Percentiles rank a stretch among this genome's conserved stretches.
Conservation (phyloP, 2,888 invertebrate species). For the Polydesmus complanatus region DNA sequence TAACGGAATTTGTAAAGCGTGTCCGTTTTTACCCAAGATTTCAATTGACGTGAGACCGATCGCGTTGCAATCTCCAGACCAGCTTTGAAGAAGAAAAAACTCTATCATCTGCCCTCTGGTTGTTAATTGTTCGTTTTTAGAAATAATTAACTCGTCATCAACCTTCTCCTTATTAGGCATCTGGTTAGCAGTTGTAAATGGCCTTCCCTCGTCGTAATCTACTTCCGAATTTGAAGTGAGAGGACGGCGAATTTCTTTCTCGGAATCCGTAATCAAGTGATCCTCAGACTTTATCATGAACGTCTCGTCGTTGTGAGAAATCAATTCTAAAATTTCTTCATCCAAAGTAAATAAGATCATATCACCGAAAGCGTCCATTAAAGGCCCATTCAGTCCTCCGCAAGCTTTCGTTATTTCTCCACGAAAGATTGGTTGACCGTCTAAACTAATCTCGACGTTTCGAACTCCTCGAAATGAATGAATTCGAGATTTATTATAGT, state of each 20-base stretch:
- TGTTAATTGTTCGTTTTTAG: background rate
- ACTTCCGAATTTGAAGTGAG: slow-evolving; percentile 42
- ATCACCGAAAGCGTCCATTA: slow-evolving; percentile 43
- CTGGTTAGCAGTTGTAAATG: background rate
- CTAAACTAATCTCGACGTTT: slow-evolving; percentile 52
- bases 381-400: slow-evolving; percentile 53
- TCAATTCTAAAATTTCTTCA: background rate
- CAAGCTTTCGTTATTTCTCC: slow-evolving; percentile 69
- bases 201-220: background rate
- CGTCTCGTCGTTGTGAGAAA: slow-evolving; percentile 39
- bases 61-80: background rate
- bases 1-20: slow-evolving; percentile 18
- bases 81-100: background rate
- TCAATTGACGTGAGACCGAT: background rate
- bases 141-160: background rate
- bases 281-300: slow-evolving; percentile 28
- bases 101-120: background rate
- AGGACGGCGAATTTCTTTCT: slow-evolving; percentile 39
- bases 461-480: slow-evolving; percentile 64
- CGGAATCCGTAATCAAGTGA: background rate
- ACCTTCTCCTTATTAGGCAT: background rate
- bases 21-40: background rate
- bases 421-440: slow-evolving; percentile 53
- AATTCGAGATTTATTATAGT: slow-evolving; percentile 76
- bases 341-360: slow-evolving; percentile 25